These are phyloP conservation scores for Streptopelia turtur DNA, from an alignment of 2,797 vertebrate genomes.

Conservation along the genomic window DNA sequence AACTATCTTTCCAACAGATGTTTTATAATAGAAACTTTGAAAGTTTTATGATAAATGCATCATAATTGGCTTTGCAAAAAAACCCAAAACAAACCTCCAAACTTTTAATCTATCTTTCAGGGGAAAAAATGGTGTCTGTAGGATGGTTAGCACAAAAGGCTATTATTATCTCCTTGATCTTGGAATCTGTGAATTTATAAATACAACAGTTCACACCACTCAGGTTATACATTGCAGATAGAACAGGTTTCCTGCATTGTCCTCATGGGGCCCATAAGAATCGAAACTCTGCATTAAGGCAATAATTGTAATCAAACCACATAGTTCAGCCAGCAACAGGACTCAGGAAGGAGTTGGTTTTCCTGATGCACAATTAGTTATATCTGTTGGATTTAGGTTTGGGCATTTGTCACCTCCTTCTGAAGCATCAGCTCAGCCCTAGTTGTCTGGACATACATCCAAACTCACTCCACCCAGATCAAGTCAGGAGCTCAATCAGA, in stretches of 20 bases:
- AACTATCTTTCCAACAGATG: not conserved
- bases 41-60: not conserved
- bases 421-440: not conserved
- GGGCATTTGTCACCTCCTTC: not conserved
- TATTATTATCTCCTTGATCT: not conserved
- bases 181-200: not conserved
- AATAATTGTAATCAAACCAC: conserved; percentile 6
- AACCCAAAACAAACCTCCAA: not conserved
- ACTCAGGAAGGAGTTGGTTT: not conserved
- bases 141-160: not conserved
- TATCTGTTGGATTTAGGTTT: not conserved
- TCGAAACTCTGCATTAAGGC: not conserved
- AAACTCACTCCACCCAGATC: not conserved
- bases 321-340: not conserved
- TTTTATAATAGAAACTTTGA: not conserved
- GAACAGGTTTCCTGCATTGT: conserved; percentile 17
- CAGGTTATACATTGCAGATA: not conserved
- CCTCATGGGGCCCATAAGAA: not conserved
- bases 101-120: not conserved
- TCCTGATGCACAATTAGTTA: not conserved
- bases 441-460: not conserved
- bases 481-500: not conserved
- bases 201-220: not conserved
- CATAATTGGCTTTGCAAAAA: not conserved
- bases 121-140: not conserved